These are phyloP conservation scores for Micropterix aruncella DNA, from an alignment of 2,888 invertebrate genomes.

Conservation along the genomic window DNA sequence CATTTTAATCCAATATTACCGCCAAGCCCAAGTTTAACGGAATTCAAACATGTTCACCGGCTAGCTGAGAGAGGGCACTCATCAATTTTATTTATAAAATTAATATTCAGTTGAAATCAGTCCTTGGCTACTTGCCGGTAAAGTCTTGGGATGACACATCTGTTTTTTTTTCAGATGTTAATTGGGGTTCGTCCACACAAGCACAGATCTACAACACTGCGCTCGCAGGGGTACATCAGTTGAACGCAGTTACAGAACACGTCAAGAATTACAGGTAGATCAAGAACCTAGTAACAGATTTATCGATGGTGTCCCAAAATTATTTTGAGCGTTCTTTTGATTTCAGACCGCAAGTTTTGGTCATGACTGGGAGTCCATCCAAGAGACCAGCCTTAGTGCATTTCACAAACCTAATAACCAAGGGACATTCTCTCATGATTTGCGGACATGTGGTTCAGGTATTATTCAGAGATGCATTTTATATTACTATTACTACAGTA, in stretches of 20 bases:
- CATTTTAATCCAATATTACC: no score
- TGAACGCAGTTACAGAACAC: slow-evolving; percentile 86
- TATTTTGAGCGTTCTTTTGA: no score
- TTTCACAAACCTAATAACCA: slow-evolving; percentile 84
- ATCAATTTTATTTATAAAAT: no score
- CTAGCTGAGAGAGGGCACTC: no score
- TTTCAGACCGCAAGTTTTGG: slow-evolving; percentile 54
- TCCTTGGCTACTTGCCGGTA: no score
- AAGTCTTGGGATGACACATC: no score
- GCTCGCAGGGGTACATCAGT: slow-evolving; percentile 72
- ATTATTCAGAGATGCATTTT: slow-evolving; percentile 13
- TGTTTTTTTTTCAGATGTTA: slow-evolving; percentile 64
- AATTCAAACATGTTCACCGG: no score
- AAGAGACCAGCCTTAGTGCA: slow-evolving; percentile 81
- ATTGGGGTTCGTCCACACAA: slow-evolving; percentile 97
- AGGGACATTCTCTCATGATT: slow-evolving; percentile 79
- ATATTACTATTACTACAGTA: no score
- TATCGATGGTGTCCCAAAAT: no score
- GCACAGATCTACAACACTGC: slow-evolving; percentile 94
- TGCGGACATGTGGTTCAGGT: slow-evolving; percentile 87
- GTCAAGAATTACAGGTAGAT: slow-evolving; percentile 86
- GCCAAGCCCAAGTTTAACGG: no score
- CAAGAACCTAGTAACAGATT: no score
- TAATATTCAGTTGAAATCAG: no score
- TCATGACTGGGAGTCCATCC: slow-evolving; percentile 80